Conservation (phyloP, 2,888 invertebrate genomes). For the Phytoseiulus persimilis region DNA sequence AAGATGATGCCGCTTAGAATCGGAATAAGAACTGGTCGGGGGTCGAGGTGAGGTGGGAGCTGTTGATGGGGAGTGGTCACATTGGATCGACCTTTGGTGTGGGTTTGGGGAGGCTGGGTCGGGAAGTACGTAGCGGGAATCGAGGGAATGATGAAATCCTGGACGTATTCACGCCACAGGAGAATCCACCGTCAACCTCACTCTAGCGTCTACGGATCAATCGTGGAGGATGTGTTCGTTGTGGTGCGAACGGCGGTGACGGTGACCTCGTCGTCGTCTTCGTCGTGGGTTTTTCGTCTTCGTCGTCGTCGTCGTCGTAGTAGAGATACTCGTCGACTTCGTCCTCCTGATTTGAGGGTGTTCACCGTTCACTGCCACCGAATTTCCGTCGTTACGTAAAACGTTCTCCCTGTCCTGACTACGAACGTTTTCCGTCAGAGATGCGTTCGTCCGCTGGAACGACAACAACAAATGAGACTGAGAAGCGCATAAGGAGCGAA, state of each 20-base stretch:
- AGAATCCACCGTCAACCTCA: background rate
- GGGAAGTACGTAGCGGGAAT: constrained; percentile 38
- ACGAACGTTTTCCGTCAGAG: background rate
- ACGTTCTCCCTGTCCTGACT: background rate
- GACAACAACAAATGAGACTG: background rate
- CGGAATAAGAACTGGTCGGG: constrained; percentile 44
- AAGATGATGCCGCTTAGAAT: constrained; percentile 43
- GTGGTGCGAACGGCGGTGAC: background rate
- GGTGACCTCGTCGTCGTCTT: background rate
- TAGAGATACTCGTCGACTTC: background rate
- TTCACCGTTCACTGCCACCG: background rate
- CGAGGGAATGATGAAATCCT: constrained; percentile 37
- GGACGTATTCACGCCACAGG: background rate
- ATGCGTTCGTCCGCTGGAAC: background rate
- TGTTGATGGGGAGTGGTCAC: constrained; percentile 16
- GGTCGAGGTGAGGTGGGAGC: constrained; percentile 41
- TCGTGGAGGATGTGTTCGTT: background rate
- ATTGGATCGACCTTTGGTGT: background rate
- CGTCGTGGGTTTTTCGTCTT: background rate
- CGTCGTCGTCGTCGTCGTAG: background rate
- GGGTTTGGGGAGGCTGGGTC: constrained; percentile 35
- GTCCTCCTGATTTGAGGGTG: background rate
- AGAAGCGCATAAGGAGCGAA: too few species aligned
- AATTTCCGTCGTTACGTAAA: background rate
- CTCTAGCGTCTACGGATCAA: background rate